Evolutionary conservation across 2,888 invertebrate genomes (phyloP).

Genomic region (Monopis laevigella): DNA sequence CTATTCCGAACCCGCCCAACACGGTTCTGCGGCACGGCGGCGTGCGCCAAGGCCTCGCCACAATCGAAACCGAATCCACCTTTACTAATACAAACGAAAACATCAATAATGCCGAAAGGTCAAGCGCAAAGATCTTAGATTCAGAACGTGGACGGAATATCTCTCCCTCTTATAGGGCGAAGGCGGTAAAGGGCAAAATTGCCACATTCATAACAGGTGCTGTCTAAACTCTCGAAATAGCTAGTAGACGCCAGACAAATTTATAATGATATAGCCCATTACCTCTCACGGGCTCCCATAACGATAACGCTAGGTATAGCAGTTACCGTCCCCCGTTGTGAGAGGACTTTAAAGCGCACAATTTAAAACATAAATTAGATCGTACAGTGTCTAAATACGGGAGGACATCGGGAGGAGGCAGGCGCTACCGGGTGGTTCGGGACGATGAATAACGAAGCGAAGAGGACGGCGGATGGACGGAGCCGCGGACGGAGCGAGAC

Average conservation of each 20-base stretch:
- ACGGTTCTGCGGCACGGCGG: conserved; percentile 21
- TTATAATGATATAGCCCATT: conserved; percentile 55
- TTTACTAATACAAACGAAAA: conserved; percentile 6
- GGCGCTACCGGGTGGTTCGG: conserved; percentile 59
- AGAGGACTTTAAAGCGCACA: conserved; percentile 44
- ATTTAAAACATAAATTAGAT: conserved; percentile 64
- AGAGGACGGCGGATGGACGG: conserved; percentile 43
- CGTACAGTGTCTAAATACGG: conserved; percentile 62
- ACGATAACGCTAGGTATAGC: conserved; percentile 50
- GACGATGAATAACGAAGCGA: conserved; percentile 58
- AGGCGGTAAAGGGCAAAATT: conserved; percentile 32
- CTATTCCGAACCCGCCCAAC: conserved; percentile 16
- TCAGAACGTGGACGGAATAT: background rate
- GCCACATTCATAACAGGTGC: conserved; percentile 38
- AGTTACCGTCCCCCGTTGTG: conserved; percentile 37
- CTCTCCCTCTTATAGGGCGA: conserved; percentile 26
- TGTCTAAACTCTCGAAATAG: conserved; percentile 25
- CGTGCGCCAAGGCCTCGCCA: conserved; percentile 48
- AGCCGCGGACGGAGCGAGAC: conserved; percentile 42
- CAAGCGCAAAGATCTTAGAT: conserved; percentile 3
- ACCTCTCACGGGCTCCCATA: conserved; percentile 38
- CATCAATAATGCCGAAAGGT: background rate
- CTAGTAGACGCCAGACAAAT: conserved; percentile 42
- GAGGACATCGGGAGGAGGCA: conserved; percentile 50
- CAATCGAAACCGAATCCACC: conserved; percentile 35